phyloP scores from a whole-genome alignment of 2,113 vertebrate species.

The Sturnus vulgaris region DNA sequence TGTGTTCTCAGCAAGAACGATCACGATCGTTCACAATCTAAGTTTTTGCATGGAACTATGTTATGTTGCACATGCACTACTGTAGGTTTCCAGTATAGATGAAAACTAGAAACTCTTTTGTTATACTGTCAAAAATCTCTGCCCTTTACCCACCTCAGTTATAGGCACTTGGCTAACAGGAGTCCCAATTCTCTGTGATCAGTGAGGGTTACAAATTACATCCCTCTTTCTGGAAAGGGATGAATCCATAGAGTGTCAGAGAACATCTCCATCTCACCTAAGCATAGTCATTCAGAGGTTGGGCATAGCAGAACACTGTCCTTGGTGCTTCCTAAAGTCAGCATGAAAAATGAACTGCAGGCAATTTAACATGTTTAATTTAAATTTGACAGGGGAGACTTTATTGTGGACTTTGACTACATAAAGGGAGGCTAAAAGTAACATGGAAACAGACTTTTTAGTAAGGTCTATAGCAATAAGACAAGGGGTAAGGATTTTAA shows the following conservation, averaged over 20 bases:
- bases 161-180: not conserved
- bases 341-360: not conserved
- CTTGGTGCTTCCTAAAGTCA: not conserved
- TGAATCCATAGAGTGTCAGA: not conserved
- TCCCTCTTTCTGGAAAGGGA: not conserved
- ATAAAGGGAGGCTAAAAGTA: not conserved
- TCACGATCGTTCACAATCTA: not conserved
- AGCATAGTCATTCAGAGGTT: not conserved
- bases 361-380: not conserved
- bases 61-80: not conserved
- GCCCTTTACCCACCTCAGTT: not conserved
- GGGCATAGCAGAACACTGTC: not conserved
- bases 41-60: not conserved
- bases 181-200: not conserved
- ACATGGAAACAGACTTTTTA: not conserved
- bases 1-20: not conserved
- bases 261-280: not conserved
- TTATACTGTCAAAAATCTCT: not conserved
- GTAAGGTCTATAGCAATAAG: not conserved
- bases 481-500: not conserved
- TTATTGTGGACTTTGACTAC: not conserved
- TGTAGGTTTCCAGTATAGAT: not conserved
- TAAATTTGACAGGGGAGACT: not conserved
- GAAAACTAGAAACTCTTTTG: not conserved
- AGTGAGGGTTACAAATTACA: not conserved